Evolutionary conservation across 1,140 invertebrate genomes (phyloP).

Genomic region (Pentalonia nigronervosa): DNA sequence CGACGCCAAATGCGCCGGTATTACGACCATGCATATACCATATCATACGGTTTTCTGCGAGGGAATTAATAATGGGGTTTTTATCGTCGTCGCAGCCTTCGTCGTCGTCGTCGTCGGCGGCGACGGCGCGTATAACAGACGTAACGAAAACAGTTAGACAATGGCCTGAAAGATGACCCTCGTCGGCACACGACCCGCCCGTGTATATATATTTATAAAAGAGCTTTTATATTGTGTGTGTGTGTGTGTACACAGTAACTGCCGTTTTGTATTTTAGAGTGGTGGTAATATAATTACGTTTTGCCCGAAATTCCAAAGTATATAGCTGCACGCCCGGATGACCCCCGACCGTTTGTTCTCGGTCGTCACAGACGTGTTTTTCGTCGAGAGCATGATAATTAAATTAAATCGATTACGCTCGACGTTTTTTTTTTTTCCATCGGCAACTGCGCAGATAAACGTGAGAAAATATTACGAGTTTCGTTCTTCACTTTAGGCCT

Average conservation of each 20-base stretch:
- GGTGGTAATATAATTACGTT: not conserved
- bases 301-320: not conserved
- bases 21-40: not conserved
- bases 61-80: not conserved
- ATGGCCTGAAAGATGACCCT: slow-evolving; percentile 1
- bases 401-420: not conserved
- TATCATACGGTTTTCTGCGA: not conserved
- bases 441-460: not conserved
- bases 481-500: not conserved
- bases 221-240: not conserved
- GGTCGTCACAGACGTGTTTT: not conserved
- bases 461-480: not conserved
- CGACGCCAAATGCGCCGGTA: not conserved
- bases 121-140: not conserved
- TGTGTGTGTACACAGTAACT: not conserved
- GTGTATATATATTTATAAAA: not conserved
- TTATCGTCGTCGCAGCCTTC: not conserved
- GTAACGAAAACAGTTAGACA: slow-evolving; percentile 11
- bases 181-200: not conserved
- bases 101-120: too few species aligned
- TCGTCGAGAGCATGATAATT: not conserved
- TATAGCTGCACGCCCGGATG: not conserved
- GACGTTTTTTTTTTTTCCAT: not conserved
- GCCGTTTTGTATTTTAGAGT: not conserved
- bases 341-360: not conserved